Evolutionary conservation across 1,140 invertebrate genomes (phyloP).

Genomic region (Diploscapter pachys): DNA sequence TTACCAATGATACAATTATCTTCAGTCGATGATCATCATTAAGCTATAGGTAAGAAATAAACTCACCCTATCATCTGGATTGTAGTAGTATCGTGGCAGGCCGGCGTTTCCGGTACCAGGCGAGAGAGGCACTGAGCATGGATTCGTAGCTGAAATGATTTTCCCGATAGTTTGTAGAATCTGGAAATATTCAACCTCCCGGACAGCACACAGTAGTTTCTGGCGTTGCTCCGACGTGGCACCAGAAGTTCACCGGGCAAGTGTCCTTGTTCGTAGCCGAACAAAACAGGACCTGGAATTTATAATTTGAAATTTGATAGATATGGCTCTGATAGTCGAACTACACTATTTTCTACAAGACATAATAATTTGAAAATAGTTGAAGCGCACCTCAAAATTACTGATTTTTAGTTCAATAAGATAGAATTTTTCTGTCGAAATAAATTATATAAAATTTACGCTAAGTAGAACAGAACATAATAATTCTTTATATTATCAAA

Average conservation of each 20-base stretch:
- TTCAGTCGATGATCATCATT: background rate
- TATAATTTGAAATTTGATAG: too few relatives aligned
- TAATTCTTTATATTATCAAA: too few relatives aligned
- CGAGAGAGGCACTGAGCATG: slow-evolving; percentile 55
- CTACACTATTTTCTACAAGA: too few relatives aligned
- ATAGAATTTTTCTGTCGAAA: too few relatives aligned
- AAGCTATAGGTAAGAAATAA: background rate
- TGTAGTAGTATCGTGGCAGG: slow-evolving; percentile 67
- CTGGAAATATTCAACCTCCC: slow-evolving; percentile 39
- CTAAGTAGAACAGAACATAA: slow-evolving; percentile 48
- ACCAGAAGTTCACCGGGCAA: slow-evolving; percentile 59
- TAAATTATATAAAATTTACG: background rate
- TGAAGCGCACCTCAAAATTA: too few relatives aligned
- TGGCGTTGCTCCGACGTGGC: slow-evolving; percentile 56
- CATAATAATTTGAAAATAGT: too few relatives aligned
- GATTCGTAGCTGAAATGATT: slow-evolving; percentile 53
- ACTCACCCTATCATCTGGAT: slow-evolving; percentile 65
- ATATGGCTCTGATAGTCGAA: too few relatives aligned
- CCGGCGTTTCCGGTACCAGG: slow-evolving; percentile 57
- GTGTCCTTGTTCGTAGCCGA: slow-evolving; percentile 42
- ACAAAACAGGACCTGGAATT: slow-evolving; percentile 22
- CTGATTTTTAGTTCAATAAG: too few relatives aligned
- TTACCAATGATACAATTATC: too few relatives aligned
- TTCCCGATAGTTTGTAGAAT: slow-evolving; percentile 19
- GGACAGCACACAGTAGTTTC: slow-evolving; percentile 59